phyloP scores from a whole-genome alignment of 2,113 vertebrate species.

The Lepidothrix coronata region DNA sequence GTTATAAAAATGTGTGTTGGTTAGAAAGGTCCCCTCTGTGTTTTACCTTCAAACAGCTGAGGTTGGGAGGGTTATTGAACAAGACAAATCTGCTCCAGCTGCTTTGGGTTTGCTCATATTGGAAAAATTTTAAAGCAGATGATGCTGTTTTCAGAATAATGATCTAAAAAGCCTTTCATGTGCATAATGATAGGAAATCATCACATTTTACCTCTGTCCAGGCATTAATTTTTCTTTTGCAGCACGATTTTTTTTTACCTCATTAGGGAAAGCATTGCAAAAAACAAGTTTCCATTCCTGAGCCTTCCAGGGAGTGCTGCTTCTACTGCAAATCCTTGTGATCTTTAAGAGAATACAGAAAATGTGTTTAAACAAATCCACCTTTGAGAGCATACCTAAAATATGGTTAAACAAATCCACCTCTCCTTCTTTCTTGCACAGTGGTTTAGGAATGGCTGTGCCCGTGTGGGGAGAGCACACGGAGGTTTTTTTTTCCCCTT shows the following conservation, averaged over 20 bases:
- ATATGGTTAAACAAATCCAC: not conserved
- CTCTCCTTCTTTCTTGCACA: not conserved
- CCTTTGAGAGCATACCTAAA: not conserved
- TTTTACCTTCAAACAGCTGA: not conserved
- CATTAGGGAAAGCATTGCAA: not conserved
- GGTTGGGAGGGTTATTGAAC: not conserved
- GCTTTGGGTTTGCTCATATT: not conserved
- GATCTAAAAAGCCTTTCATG: not conserved
- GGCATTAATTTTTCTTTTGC: not conserved
- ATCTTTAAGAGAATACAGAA: not conserved
- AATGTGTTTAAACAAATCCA: not conserved
- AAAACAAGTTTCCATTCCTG: not conserved
- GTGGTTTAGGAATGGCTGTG: not conserved
- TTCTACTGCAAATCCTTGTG: not conserved
- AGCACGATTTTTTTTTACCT: not conserved
- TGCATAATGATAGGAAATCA: not conserved
- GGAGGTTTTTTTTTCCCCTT: rapidly evolving
- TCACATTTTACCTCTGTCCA: not conserved
- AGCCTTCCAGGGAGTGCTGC: not conserved
- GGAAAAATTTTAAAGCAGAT: not conserved
- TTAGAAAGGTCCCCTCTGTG: not conserved
- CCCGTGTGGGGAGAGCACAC: not conserved
- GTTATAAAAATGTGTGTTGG: not conserved
- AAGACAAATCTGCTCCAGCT: slow-evolving; percentile 17
- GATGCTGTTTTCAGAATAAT: not conserved